A percentile compares a stretch with the other conserved stretches of the same genome.
These are phyloP conservation scores for Drosophila percnosoma DNA, from an alignment of 2,888 invertebrate species.

Conservation along the genomic window DNA sequence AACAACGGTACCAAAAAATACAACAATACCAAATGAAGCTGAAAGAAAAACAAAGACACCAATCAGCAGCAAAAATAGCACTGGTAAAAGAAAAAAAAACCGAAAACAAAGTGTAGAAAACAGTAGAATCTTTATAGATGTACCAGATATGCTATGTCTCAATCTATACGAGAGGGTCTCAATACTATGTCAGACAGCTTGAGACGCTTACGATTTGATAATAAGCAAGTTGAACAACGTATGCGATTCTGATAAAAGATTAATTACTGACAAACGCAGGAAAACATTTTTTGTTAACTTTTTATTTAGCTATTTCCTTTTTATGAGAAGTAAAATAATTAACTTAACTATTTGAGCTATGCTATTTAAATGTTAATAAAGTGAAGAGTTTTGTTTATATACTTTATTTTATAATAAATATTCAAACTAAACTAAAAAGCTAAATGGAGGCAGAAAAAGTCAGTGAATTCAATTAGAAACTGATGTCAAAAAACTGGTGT, in stretches of 20 bases:
- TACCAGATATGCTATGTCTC: conserved; percentile 25
- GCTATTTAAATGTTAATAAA: background rate
- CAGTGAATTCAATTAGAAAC: background rate
- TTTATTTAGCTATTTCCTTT: no score
- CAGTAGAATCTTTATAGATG: conserved; percentile 55
- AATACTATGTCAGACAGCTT: background rate
- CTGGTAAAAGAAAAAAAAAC: conserved; percentile 36
- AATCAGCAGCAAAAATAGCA: conserved; percentile 66
- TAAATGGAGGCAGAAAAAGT: background rate
- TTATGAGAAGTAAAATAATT: no score
- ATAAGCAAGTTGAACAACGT: background rate
- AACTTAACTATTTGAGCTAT: background rate
- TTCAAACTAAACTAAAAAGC: background rate
- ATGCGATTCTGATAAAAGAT: background rate
- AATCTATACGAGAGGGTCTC: background rate
- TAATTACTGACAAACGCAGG: no score
- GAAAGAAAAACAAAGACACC: conserved; percentile 61
- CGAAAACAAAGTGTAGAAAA: conserved; percentile 12
- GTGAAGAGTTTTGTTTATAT: background rate
- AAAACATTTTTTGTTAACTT: no score
- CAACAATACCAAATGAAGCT: conserved; percentile 42
- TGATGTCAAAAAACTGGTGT: background rate
- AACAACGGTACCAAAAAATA: conserved; percentile 2
- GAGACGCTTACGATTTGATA: background rate
- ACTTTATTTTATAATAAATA: background rate